A percentile compares a stretch with the other conserved stretches of the same genome.
Evolutionary conservation across 2,113 vertebrate species (phyloP).

Genomic region (Nicator chloris): DNA sequence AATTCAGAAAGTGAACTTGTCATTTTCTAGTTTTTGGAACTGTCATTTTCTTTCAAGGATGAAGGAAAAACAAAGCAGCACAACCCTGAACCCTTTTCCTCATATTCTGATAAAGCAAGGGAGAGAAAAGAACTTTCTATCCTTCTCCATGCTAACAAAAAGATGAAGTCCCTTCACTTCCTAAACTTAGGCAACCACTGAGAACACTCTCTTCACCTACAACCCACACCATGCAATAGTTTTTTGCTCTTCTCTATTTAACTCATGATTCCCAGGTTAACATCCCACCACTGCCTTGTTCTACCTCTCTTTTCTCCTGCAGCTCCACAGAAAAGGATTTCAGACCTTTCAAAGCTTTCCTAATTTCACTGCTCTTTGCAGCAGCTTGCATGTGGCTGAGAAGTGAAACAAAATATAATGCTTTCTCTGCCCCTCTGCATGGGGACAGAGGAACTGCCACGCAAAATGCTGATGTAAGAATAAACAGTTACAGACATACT

Average conservation of each 20-base stretch:
- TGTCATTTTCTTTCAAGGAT: not conserved
- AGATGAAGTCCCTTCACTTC: not conserved
- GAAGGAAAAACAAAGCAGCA: not conserved
- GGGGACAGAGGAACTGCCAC: not conserved
- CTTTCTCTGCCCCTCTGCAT: not conserved
- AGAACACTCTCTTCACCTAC: not conserved
- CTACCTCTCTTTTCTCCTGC: not conserved
- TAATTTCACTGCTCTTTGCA: not conserved
- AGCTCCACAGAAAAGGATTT: not conserved
- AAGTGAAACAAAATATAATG: conserved; percentile 7
- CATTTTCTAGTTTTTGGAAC: not conserved
- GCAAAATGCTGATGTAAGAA: not conserved
- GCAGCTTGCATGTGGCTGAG: not conserved
- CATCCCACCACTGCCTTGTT: not conserved
- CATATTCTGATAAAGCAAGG: not conserved
- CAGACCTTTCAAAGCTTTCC: not conserved
- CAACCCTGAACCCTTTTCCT: not conserved
- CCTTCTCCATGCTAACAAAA: not conserved
- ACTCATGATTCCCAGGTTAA: not conserved
- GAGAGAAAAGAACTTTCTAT: not conserved
- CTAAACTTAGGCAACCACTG: not conserved
- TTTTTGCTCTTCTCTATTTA: not conserved
- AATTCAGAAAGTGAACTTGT: not conserved
- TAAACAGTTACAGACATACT: not conserved
- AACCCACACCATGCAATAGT: not conserved